Percentiles rank a stretch among this genome's conserved stretches.
phyloP scores from a whole-genome alignment of 2,888 invertebrate species.

The Rhamnusium bicolor region DNA sequence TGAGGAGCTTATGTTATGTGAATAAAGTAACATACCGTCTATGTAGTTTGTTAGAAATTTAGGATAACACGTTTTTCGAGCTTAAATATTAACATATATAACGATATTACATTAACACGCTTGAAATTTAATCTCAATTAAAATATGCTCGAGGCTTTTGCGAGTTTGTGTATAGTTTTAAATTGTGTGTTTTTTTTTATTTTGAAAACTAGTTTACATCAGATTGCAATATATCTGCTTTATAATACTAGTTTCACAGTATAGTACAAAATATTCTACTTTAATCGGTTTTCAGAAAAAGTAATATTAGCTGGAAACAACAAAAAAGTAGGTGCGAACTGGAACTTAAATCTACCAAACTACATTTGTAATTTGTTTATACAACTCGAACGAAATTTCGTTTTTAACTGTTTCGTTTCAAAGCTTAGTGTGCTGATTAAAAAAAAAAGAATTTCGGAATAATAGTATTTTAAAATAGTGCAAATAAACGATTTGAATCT shows the following conservation, averaged over 20 bases:
- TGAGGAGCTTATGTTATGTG: slow-evolving; percentile 16
- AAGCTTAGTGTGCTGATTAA: too few relatives aligned
- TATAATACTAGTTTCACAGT: background rate
- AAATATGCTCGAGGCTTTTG: slow-evolving; percentile 4
- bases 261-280: too few relatives aligned
- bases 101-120: slow-evolving; percentile 5
- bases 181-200: slow-evolving; percentile 1
- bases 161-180: background rate
- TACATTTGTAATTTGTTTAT: too few relatives aligned
- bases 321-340: too few relatives aligned
- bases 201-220: background rate
- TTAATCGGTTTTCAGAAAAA: too few relatives aligned
- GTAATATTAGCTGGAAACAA: too few relatives aligned
- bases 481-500: too few relatives aligned
- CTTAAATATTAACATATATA: slow-evolving; percentile 5
- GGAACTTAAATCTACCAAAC: too few relatives aligned
- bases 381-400: too few relatives aligned
- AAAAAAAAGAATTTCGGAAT: too few relatives aligned
- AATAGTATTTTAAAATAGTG: too few relatives aligned
- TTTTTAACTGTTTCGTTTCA: too few relatives aligned
- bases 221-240: background rate
- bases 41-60: background rate
- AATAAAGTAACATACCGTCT: slow-evolving; percentile 12
- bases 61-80: slow-evolving; percentile 1
- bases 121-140: slow-evolving; percentile 20